Conservation (phyloP, 2,888 invertebrate genomes). For the Apamea anceps region DNA sequence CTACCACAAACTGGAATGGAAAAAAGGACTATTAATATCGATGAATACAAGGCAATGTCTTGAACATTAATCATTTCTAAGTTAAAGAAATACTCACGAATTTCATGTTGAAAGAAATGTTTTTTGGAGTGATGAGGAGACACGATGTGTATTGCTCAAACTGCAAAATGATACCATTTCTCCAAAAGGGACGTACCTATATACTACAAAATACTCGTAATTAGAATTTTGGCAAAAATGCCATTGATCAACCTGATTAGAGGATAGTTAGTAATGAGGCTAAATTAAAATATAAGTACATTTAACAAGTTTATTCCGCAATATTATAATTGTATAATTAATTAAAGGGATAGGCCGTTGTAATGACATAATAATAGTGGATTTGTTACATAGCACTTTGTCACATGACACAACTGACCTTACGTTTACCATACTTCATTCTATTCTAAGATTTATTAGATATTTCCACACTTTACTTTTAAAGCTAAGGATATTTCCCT, state of each 20-base stretch:
- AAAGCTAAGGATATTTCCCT: background rate
- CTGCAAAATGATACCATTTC: conserved; percentile 43
- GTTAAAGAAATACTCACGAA: conserved; percentile 51
- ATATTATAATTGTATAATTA: background rate
- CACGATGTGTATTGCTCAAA: conserved; percentile 14
- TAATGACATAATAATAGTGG: background rate
- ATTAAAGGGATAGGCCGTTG: background rate
- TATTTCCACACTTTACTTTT: background rate
- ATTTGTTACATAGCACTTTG: background rate
- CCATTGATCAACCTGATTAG: conserved; percentile 16
- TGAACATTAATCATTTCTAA: background rate
- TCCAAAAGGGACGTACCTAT: conserved; percentile 20
- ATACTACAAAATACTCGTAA: conserved; percentile 28
- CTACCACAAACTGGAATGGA: conserved; percentile 70
- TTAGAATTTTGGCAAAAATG: conserved; percentile 12
- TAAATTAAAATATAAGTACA: background rate
- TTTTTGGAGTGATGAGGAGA: conserved; percentile 7
- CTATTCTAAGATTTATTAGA: background rate
- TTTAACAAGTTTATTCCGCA: background rate
- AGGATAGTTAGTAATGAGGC: conserved; percentile 5
- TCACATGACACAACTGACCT: background rate
- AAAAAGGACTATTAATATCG: background rate
- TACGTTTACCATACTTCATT: background rate
- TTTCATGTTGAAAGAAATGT: conserved; percentile 69
- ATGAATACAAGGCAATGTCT: background rate